Base-by-base conservation (phyloP, 1,140 invertebrate genomes). In the Oreohelix idahoensis region DNA sequence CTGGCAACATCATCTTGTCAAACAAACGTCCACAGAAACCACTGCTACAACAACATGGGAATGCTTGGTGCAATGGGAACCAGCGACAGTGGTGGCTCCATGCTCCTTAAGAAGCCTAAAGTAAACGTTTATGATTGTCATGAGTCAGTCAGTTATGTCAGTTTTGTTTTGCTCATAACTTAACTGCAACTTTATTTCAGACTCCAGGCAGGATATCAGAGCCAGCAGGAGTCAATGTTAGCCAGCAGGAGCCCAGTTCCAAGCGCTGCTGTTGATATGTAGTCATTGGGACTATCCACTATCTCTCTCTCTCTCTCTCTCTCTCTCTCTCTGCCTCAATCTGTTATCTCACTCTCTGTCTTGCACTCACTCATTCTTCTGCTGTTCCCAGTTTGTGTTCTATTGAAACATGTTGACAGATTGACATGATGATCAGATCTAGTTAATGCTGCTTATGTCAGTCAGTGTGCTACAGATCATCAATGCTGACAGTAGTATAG, bases 171-270 rank as follows among this genome's bases (percentile, higher is more conserved):
- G n/a, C n/a, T n/a, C n/a, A n/a, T 45, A 45, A 58, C 20, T 2
- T 58, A 11, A 23, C 15, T 58, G 53, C 2, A 58, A 15, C 32
- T 49, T 35, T 75, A 15, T 88, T 89, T 36, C 87, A 90, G 89
- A 89, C 89, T 2, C 89, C 89, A 51, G 86, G 88, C 35, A 81
- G 88, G 79, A 87, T 88, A 51, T 82, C 87, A 45, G 87, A 89
- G 78, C 86, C 87, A 32, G 81, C 73, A 36, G 88, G 87, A 75
- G 84, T 90, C 74, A 87, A 90, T 77, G 84, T 90, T 17, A 85
- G 87, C 73, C 85, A 81, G 58, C 84, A 86, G 84, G 86, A 90
- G 29, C 69, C 76, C 0, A 79, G 84, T 36, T 84, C 79, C 73
- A 88, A 79, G 81, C 86, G 84, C 76, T 90, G 87, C 78, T 90